Evolutionary conservation across 2,797 vertebrate genomes (phyloP), one percentile per base, ranked within the genome.

Genomic region (Gallinago nigripennis): DNA sequence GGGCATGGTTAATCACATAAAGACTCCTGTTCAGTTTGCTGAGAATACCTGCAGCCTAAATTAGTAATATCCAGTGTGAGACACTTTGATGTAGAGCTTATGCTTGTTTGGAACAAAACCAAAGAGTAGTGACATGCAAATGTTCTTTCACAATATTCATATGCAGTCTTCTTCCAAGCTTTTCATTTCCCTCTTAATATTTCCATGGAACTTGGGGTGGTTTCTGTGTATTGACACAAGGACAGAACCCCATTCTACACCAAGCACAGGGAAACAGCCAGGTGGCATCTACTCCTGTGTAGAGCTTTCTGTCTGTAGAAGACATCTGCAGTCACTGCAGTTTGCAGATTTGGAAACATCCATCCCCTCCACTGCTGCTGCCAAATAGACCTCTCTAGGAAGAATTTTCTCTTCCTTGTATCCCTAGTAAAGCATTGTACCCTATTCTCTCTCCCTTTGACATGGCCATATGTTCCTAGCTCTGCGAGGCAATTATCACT

Each of bases 41-140:
- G 69, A 78, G 73, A 88, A 58, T 66, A 95, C 85, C 85, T 89
- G 82, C 76, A 91, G 91, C 65, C 69, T 83, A 27, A 81, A 82
- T 93, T 87, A 83, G 82, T 81, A 68, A 75, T 39, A 50, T 35
- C 14, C 72, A 37, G 2, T 4, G 27, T 65, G 37, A 33, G 33
- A 65, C 33, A 19, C 72, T 72, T 86, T 76, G 53, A 73, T 87
- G 53, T 51, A 75, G 78, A 83, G 45, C 68, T 85, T 95, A 43
- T 20, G 58, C 65, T 78, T 65, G 37, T 75, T 81, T 91, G 89
- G 79, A 96, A 68, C 54, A 68, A 78, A 93, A 46, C 33, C 88
- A 86, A 50, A 56, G 57, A 82, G 65, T 37, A 64, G 72, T 71
- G 75, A 54, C 64, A 46, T 53, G 33, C 82, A 88, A 83, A 83